Conservation (phyloP, 1,140 invertebrate genomes). For the Archegozetes longisetosus region DNA sequence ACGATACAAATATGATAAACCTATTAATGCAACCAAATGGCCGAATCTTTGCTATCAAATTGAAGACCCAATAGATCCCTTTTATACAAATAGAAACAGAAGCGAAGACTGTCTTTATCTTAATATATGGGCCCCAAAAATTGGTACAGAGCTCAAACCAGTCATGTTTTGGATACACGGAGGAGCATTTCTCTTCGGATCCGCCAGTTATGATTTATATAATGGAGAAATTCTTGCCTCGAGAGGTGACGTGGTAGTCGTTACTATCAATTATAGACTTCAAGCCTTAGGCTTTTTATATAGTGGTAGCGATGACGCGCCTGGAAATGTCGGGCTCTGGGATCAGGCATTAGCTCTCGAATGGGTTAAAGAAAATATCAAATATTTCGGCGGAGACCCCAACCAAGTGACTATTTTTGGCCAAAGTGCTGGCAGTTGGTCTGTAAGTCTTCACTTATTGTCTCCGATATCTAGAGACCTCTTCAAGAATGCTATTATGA, state of each 20-base stretch:
- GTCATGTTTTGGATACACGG: slow-evolving; percentile 18
- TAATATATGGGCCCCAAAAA: slow-evolving; percentile 28
- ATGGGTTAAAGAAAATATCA: slow-evolving; percentile 29
- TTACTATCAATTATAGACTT: slow-evolving; percentile 37
- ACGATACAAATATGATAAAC: too few species aligned
- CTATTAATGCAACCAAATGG: slow-evolving; percentile 27
- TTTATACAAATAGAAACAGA: too few species aligned
- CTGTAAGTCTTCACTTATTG: slow-evolving; percentile 22
- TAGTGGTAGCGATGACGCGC: not conserved
- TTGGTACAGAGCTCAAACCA: too few species aligned
- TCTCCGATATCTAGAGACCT: slow-evolving; percentile 9
- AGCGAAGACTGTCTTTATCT: too few species aligned
- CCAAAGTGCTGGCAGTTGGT: slow-evolving; percentile 27
- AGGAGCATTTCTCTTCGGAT: slow-evolving; percentile 13
- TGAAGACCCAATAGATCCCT: too few species aligned
- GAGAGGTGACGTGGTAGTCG: slow-evolving; percentile 40
- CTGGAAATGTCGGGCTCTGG: too few species aligned
- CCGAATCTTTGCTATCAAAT: not conserved
- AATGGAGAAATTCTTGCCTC: too few species aligned
- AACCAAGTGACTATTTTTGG: slow-evolving; percentile 31
- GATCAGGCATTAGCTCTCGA: too few species aligned
- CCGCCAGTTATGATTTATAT: slow-evolving; percentile 5
- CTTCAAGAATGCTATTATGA: slow-evolving; percentile 7
- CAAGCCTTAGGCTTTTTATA: slow-evolving; percentile 10
- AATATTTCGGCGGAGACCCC: too few species aligned